A percentile compares a stretch with the other conserved stretches of the same genome.
phyloP scores from a whole-genome alignment of 2,113 vertebrate genomes.

The Burhinus oedicnemus region DNA sequence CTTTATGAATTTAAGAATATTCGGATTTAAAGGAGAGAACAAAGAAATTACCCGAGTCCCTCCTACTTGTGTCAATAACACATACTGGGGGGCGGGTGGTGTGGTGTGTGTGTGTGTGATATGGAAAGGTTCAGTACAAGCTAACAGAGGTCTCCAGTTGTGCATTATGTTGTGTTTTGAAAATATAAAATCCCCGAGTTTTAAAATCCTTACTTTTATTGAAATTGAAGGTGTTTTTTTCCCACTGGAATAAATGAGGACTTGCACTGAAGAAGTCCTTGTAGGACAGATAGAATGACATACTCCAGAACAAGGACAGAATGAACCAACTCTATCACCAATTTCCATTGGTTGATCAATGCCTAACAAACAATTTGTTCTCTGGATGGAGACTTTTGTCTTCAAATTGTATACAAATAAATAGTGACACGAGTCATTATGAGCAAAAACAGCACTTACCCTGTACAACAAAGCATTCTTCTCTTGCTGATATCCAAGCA shows the following conservation, averaged over 20 bases:
- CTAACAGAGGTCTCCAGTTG: background rate
- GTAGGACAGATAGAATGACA: background rate
- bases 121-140: background rate
- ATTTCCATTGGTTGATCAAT: background rate
- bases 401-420: background rate
- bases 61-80: background rate
- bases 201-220: background rate
- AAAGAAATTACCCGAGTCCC: background rate
- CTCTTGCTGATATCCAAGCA: background rate
- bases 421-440: background rate
- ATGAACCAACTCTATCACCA: background rate
- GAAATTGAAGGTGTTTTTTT: background rate
- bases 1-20: background rate
- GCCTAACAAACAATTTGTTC: background rate
- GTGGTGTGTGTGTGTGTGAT: background rate
- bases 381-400: background rate
- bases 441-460: background rate
- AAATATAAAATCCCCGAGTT: background rate
- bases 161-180: background rate
- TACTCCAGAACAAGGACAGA: background rate
- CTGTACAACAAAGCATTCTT: fast-evolving
- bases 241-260: background rate
- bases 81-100: background rate
- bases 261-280: background rate
- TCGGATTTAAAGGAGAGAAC: background rate